Base-by-base conservation (phyloP, 2,888 invertebrate species). In the Aphodius sticticus region DNA sequence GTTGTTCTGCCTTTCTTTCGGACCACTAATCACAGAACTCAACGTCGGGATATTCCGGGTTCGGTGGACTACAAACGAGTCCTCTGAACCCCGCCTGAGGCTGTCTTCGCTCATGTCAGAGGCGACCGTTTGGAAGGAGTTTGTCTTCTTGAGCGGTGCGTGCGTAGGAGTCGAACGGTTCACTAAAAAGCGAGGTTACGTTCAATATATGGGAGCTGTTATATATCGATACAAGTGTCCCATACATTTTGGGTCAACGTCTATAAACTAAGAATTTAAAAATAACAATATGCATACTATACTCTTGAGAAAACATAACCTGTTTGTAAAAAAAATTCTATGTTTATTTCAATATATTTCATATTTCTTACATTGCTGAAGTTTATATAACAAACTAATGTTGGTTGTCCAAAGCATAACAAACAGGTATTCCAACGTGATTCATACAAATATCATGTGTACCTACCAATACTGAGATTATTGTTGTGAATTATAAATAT, bases 31-130 rank as follows among this genome's bases (percentile, higher is more conserved):
- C 70, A 92, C 90, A 69, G 95, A 93, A 89, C 94, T 93, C 82
- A 95, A 88, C 35, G 97, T 97, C 77, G 96, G 95, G 86, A 96
- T 92, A 82, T 93, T 95, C 85, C 93, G 92, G 76, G 94, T 94
- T 83, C 95, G 92, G 89, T 97, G 96, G 81, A 96, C 96, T 72
- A 96, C 94, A 89, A 96, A 97, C 82, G 93, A 93, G 6, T 93
- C 91, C 37, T 74, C 74, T 37, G 90, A 89, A 37, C 87, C 86
- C 80, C 90, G 86, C 36, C 88, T 83, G 77, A 88, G 84, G 82
- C 89, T 89, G 82, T 89, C 89, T 83, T 89, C 89, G 83, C 89
- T 89, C 87, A 89, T 88, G 78, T 88, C 88, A 16, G 86, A 85
- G 26, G 86, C 85, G 26, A 86, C 84, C 82, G 88, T 88, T 83